Evolutionary conservation across 2,797 vertebrate genomes (phyloP).

Genomic region (Pterois miles): DNA sequence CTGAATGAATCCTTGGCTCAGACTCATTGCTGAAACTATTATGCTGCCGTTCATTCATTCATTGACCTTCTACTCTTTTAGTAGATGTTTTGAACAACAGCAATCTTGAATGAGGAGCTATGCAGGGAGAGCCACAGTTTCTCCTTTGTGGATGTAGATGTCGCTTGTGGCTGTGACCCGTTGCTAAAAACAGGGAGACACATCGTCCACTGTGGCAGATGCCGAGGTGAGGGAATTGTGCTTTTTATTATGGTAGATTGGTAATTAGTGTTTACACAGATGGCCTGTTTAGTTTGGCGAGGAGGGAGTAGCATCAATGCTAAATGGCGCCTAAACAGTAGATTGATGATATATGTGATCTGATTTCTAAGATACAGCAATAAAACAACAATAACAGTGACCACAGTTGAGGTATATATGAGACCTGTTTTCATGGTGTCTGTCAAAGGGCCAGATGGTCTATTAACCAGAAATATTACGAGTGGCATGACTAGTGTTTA

Average conservation of each 20-base stretch:
- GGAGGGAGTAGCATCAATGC: background rate
- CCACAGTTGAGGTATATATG: background rate
- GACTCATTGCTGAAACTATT: background rate
- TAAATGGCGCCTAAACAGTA: background rate
- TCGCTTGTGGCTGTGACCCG: background rate
- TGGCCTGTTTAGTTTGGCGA: slow-evolving; percentile 10
- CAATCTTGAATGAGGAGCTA: background rate
- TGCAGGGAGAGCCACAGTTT: background rate
- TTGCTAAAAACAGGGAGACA: slow-evolving; percentile 4
- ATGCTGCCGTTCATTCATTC: background rate
- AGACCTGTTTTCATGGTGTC: no score
- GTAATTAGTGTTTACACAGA: slow-evolving; percentile 39
- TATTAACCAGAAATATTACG: background rate
- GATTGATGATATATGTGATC: background rate
- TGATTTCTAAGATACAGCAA: background rate
- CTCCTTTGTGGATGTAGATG: background rate
- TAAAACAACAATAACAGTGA: background rate
- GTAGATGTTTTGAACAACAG: background rate
- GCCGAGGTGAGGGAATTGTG: slow-evolving; percentile 1
- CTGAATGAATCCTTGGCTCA: background rate
- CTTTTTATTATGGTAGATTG: slow-evolving; percentile 25
- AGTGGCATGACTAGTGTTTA: background rate
- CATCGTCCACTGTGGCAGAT: slow-evolving; percentile 28
- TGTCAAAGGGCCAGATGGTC: background rate
- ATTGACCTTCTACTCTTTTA: background rate